These are phyloP conservation scores for Euwallacea fornicatus DNA, from an alignment of 1,140 invertebrate genomes.

Conservation along the genomic window DNA sequence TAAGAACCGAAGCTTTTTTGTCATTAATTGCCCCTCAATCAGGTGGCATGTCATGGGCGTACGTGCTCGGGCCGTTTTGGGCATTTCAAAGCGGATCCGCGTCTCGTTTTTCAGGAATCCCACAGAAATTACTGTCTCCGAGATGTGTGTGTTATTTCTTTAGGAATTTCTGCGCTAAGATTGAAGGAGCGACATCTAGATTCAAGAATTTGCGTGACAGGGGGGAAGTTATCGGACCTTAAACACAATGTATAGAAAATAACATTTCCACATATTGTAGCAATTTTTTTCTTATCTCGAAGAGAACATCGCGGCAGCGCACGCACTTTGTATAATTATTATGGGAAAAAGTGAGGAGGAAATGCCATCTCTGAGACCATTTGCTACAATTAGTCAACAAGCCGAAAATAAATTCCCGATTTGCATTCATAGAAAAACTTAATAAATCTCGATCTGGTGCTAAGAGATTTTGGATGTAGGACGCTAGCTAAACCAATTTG, in stretches of 20 bases:
- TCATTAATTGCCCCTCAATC: constrained; percentile 1
- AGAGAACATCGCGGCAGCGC: no score
- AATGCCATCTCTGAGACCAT: neutral
- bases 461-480: constrained; percentile 34
- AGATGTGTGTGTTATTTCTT: no score
- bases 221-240: no score
- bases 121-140: neutral
- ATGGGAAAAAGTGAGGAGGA: neutral
- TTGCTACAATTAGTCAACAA: constrained; percentile 24
- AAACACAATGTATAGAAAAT: no score
- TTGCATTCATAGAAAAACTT: constrained; percentile 34
- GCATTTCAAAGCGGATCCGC: constrained; percentile 12
- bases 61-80: constrained; percentile 9
- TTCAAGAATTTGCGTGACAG: no score
- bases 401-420: constrained; percentile 31
- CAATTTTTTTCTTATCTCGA: no score
- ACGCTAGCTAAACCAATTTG: constrained; percentile 21
- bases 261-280: no score
- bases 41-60: neutral
- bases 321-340: no score
- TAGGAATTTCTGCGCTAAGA: no score
- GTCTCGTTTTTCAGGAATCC: constrained; percentile 13
- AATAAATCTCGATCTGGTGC: constrained; percentile 25
- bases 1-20: neutral
- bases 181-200: no score